Evolutionary conservation across 2,113 vertebrate species (phyloP).

Genomic region (Elephantulus edwardii): DNA sequence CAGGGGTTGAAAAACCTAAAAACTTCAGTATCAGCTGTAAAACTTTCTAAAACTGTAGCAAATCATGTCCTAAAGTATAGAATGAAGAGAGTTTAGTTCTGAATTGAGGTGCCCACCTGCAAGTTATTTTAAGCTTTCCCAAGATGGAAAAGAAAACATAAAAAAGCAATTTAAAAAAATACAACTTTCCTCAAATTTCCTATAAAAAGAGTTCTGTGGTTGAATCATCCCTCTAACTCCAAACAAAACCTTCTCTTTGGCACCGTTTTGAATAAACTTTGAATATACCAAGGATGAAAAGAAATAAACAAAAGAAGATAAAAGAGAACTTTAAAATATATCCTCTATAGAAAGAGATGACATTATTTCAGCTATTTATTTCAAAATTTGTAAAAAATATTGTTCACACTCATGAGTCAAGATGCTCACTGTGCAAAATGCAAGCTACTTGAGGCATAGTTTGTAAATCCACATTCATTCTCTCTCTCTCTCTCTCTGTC

Average conservation of each 20-base stretch:
- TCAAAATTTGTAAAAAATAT: background rate
- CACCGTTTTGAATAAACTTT: background rate
- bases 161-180: too few species aligned
- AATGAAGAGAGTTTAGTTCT: slow-evolving; percentile 53
- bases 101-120: slow-evolving; percentile 43
- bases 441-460: background rate
- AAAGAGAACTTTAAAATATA: too few species aligned
- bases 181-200: slow-evolving; percentile 46
- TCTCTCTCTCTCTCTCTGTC: too few species aligned
- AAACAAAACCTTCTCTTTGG: background rate
- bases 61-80: slow-evolving; percentile 51
- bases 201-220: slow-evolving; percentile 43
- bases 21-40: slow-evolving; percentile 66
- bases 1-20: slow-evolving; percentile 44
- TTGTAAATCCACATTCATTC: background rate
- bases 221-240: slow-evolving; percentile 63
- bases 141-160: slow-evolving; percentile 62
- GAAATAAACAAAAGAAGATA: slow-evolving; percentile 63
- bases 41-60: slow-evolving; percentile 60
- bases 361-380: background rate
- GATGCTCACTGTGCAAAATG: too few species aligned
- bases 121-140: slow-evolving; percentile 69
- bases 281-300: slow-evolving; percentile 41
- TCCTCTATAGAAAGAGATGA: slow-evolving; percentile 30
- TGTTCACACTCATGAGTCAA: too few species aligned